Base-by-base conservation (phyloP, 37 sponge, comb jelly and placozoan genomes). In the Spongilla lacustris region DNA sequence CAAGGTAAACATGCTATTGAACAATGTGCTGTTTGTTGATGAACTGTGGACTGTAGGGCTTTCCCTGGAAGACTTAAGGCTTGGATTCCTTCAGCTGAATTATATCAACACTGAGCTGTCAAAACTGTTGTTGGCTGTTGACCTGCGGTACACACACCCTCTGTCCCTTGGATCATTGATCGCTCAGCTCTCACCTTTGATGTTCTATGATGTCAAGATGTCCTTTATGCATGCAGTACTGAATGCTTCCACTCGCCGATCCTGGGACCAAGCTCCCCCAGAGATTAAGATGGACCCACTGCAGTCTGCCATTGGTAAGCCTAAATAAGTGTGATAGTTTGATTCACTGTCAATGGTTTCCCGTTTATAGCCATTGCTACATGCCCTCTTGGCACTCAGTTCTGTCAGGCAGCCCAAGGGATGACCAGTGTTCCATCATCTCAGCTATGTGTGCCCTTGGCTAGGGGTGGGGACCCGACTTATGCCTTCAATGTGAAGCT, bases 401-500 rank as follows among this genome's bases (percentile, higher is more conserved):
- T 95, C 80, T 91, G 93, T 70, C 95, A 96, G 79, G 96, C 95
- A 8, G 94, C 87, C 0, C 90, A 87, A 68, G 97, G 96, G 86
- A 92, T 98, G 87, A 32, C 80, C 71, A 69, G 86, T 36, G 90
- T 94, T 5, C 94, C 99, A 22, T 96, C 96, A 0, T 69, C 91
- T 2, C 94, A 98, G 81, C 81, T 96, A 26, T 92, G 95, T 71
- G 97, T 98, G 8, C 78, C 89, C 35, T 86, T 98, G 69, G 95
- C 97, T 41, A 91, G 91, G 13, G 97, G 99, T 22, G 99, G 99
- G 24, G 99, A 98, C 81, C 99, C 99, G 14, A 96, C 95, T 30
- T 98, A 92, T 68, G 93, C 97, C 90, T 98, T 98, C 90, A 94
- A 96, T 80, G 99, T 98, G 37, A 94, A 93, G 78, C 81, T 95